These are phyloP conservation scores for Hydrochoerus hydrochaeris DNA, from an alignment of 2,113 vertebrate species.

Conservation along the genomic window DNA sequence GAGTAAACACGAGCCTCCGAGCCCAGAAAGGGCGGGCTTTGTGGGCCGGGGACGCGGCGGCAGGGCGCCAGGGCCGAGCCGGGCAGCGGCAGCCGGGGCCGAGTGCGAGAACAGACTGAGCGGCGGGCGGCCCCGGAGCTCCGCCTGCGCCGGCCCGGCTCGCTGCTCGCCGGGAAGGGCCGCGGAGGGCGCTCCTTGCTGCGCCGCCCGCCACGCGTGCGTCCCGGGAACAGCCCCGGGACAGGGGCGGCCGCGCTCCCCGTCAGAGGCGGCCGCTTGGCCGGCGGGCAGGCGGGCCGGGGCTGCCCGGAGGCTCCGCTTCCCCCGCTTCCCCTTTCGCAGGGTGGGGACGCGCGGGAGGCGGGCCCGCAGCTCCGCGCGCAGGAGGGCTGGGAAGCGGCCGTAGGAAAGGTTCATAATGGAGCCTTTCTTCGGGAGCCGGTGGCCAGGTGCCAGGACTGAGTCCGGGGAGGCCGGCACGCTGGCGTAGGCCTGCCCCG, in stretches of 20 bases:
- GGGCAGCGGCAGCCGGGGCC: neutral
- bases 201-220: neutral
- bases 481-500: slow-evolving; percentile 80
- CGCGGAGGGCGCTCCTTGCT: slow-evolving; percentile 43
- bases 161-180: slow-evolving; percentile 60
- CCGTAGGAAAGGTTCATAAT: slow-evolving; percentile 73
- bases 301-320: slow-evolving; percentile 42
- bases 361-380: slow-evolving; percentile 53
- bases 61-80: slow-evolving; percentile 44
- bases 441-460: slow-evolving; percentile 75
- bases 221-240: neutral
- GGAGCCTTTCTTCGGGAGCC: slow-evolving; percentile 77
- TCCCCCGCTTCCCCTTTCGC: slow-evolving; percentile 72
- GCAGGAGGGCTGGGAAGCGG: slow-evolving; percentile 59
- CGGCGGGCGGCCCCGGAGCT: neutral
- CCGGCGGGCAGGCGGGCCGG: neutral
- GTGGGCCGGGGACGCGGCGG: slow-evolving; percentile 49
- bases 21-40: slow-evolving; percentile 75
- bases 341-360: slow-evolving; percentile 71
- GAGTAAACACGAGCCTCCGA: slow-evolving; percentile 62
- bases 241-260: slow-evolving; percentile 33
- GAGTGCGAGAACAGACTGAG: neutral
- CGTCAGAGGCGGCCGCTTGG: neutral
- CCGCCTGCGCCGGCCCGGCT: neutral
- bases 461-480: slow-evolving; percentile 74